These are phyloP conservation scores for Andrena bucephala DNA, from an alignment of 2,888 invertebrate genomes.

Conservation along the genomic window DNA sequence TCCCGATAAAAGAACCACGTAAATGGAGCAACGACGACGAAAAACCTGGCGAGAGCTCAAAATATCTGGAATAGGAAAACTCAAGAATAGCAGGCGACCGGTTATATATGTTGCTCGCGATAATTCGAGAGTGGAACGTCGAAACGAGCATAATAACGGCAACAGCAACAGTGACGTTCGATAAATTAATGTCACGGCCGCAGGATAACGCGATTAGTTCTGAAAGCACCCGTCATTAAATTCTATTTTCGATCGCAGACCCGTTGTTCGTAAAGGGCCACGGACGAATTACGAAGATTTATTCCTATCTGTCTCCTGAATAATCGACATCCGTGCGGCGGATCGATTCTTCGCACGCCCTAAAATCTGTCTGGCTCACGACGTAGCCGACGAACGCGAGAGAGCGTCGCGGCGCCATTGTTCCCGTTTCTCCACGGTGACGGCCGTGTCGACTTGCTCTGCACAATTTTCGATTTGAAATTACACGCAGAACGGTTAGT, in stretches of 20 bases:
- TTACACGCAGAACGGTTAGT: slow-evolving; percentile 23
- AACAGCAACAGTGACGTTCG: not conserved
- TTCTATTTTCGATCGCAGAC: not conserved
- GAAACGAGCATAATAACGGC: not conserved
- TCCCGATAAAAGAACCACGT: too few relatives aligned
- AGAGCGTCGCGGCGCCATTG: slow-evolving; percentile 34
- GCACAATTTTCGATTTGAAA: slow-evolving; percentile 33
- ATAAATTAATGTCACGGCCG: not conserved
- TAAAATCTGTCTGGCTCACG: slow-evolving; percentile 23
- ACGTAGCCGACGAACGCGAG: slow-evolving; percentile 1
- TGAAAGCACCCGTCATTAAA: not conserved
- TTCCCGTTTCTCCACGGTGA: slow-evolving; percentile 42
- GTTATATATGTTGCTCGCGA: not conserved
- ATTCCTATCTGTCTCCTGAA: slow-evolving; percentile 12
- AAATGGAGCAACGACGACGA: too few relatives aligned
- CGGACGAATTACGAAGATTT: slow-evolving; percentile 35
- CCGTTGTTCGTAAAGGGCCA: not conserved
- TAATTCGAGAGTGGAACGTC: not conserved
- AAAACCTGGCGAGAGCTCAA: too few relatives aligned
- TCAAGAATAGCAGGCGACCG: not conserved
- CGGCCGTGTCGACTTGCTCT: slow-evolving; percentile 27
- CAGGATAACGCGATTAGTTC: not conserved
- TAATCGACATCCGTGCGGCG: slow-evolving; percentile 30
- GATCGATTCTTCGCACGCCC: slow-evolving; percentile 31
- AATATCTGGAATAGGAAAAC: too few relatives aligned